Evolutionary conservation across 2,888 invertebrate species (phyloP), one percentile per base, ranked within the genome.

Genomic region (Lasius fuliginosus): DNA sequence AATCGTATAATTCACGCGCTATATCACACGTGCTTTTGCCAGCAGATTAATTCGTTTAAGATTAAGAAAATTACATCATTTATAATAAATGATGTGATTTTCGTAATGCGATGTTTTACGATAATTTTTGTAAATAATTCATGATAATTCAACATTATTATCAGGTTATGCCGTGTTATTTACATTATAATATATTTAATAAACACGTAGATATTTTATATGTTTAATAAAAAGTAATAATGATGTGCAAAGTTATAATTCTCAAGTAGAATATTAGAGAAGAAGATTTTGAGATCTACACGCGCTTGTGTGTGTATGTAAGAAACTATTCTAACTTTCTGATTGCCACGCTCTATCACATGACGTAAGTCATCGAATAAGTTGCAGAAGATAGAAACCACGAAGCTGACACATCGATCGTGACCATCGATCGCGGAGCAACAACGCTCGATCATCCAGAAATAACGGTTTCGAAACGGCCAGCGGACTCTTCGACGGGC

Each of bases 351-450:
- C 3, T 60, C 49, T 27, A 58, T 33, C 33, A 56, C 18, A 49
- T 49, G 60, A 71, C 27, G 73, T 81, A 49, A 62, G 36, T 77
- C 33, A 68, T 58, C 40, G 46, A 46, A 64, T 86, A 81, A 87
- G 87, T 87, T 86, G 73, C 88, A 91, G 91, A 88, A 73, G 65
- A 83, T 83, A 83, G 36, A 81, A 71, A 15, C 84, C 23, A 65
- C 86, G 85, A 86, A 58, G 81, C 74, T 67, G 86, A 36, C 76
- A 85, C 56, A 53, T 53, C 53, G 53, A 53, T 53, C 60, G 75
- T 69, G 83, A 77, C 79, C 74, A 33, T 74, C 77, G 67, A 71
- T 82, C 74, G 69, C 30, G 73, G 53, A 42, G 64, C 53, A 68
- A 75, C 77, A 71, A 49, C 46, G 42, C 68, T 75, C 85, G 62